Conservation (phyloP, 1,140 invertebrate genomes). For the Plodia interpunctella region DNA sequence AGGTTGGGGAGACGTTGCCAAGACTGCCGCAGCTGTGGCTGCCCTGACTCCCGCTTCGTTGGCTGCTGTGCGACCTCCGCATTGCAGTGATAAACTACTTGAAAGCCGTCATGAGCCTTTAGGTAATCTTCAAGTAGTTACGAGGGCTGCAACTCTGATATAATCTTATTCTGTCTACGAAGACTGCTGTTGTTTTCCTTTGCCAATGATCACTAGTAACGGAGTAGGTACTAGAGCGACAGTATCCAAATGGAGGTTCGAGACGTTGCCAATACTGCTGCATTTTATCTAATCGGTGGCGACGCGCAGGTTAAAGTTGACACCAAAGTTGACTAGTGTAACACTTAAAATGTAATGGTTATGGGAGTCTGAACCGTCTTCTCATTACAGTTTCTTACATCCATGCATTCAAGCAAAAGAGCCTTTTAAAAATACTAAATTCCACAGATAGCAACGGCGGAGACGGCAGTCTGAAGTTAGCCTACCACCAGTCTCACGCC, state of each 20-base stretch:
- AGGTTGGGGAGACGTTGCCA: slow-evolving; percentile 84
- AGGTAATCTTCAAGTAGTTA: slow-evolving; percentile 27
- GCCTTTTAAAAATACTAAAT: not conserved
- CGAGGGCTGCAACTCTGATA: not conserved
- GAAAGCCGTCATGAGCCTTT: slow-evolving; percentile 62
- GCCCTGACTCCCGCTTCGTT: slow-evolving; percentile 83
- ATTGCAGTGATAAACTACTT: slow-evolving; percentile 76
- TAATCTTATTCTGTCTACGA: not conserved
- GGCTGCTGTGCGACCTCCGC: slow-evolving; percentile 81
- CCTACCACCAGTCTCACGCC: slow-evolving; percentile 58
- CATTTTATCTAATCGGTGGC: too few relatives aligned
- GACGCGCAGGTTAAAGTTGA: too few relatives aligned
- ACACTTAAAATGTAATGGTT: too few relatives aligned
- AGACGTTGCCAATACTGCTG: too few relatives aligned
- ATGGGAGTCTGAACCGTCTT: too few relatives aligned
- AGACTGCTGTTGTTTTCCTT: too few relatives aligned
- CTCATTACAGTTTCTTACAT: too few relatives aligned
- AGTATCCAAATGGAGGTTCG: too few relatives aligned
- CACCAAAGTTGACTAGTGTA: too few relatives aligned
- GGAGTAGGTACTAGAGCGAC: too few relatives aligned
- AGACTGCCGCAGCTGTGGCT: slow-evolving; percentile 86
- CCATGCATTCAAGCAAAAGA: too few relatives aligned
- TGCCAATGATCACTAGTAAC: too few relatives aligned
- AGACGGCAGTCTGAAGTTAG: slow-evolving; percentile 61
- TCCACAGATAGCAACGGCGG: slow-evolving; percentile 55